These are phyloP conservation scores for Melinopterus prodromus DNA, from an alignment of 2,888 invertebrate species.

Conservation along the genomic window DNA sequence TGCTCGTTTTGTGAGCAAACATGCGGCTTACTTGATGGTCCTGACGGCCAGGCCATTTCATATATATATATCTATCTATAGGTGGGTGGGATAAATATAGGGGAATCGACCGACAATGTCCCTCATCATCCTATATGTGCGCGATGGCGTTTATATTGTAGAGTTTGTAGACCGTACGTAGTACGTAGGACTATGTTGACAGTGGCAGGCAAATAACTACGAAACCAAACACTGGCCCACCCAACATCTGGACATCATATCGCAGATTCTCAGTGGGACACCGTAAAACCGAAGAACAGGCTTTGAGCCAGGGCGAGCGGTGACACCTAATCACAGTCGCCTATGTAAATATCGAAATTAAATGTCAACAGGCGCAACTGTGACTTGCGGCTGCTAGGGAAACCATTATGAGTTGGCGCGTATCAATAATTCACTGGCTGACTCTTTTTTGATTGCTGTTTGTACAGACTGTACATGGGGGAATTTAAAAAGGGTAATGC, in stretches of 20 bases:
- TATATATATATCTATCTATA: not conserved
- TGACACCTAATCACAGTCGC: constrained; percentile 36
- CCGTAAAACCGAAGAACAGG: not conserved
- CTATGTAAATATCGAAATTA: constrained; percentile 37
- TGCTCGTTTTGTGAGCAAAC: not conserved
- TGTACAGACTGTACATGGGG: not conserved
- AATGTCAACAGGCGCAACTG: constrained; percentile 31
- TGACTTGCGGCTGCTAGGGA: not conserved
- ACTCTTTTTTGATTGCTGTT: not conserved
- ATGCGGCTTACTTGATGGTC: not conserved
- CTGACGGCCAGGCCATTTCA: not conserved
- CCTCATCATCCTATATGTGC: too few relatives aligned
- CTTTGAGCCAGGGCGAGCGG: not conserved
- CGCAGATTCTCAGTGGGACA: constrained; percentile 9
- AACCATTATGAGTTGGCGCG: not conserved
- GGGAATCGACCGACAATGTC: not conserved
- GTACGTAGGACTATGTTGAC: constrained; percentile 39
- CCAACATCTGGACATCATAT: constrained; percentile 35
- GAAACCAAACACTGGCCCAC: constrained; percentile 43
- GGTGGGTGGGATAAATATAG: not conserved
- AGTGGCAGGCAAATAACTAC: constrained; percentile 45
- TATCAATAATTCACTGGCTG: not conserved
- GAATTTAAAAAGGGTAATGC: not conserved
- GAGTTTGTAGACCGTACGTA: not conserved
- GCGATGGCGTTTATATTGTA: not conserved